Evolutionary conservation across 2,113 vertebrate species (phyloP).

Genomic region (Peromyscus leucopus): DNA sequence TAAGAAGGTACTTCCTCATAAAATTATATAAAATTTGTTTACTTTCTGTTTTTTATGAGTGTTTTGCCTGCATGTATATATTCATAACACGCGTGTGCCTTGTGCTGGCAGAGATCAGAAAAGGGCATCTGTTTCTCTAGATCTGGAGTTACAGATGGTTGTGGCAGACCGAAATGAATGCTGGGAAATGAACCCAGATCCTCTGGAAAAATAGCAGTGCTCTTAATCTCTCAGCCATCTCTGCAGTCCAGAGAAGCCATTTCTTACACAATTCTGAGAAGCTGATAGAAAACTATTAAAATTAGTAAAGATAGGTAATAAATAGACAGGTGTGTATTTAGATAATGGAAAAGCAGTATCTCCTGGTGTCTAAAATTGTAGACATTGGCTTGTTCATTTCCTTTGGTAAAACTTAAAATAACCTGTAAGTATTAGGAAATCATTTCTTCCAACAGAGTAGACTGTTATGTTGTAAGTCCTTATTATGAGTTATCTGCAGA

Average conservation of each 20-base stretch:
- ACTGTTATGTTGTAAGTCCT: background rate
- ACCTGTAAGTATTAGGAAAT: background rate
- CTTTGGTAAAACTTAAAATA: background rate
- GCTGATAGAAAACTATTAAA: background rate
- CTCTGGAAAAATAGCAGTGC: no score
- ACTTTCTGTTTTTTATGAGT: background rate
- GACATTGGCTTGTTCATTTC: background rate
- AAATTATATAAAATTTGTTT: background rate
- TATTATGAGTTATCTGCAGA: background rate
- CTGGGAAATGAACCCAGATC: background rate
- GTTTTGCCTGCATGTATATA: no score
- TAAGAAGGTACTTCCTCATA: background rate
- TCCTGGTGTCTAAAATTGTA: background rate
- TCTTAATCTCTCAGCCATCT: background rate
- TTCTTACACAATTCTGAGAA: background rate
- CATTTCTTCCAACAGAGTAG: background rate
- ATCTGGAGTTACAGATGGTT: background rate
- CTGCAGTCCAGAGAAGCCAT: background rate
- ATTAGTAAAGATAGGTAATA: background rate
- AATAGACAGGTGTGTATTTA: no score
- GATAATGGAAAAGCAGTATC: background rate
- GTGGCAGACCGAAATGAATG: background rate
- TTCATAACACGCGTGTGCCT: background rate
- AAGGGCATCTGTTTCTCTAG: background rate
- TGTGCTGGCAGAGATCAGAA: background rate